These are phyloP conservation scores for Hemaris fuciformis DNA, from an alignment of 2,888 invertebrate genomes.

Conservation along the genomic window DNA sequence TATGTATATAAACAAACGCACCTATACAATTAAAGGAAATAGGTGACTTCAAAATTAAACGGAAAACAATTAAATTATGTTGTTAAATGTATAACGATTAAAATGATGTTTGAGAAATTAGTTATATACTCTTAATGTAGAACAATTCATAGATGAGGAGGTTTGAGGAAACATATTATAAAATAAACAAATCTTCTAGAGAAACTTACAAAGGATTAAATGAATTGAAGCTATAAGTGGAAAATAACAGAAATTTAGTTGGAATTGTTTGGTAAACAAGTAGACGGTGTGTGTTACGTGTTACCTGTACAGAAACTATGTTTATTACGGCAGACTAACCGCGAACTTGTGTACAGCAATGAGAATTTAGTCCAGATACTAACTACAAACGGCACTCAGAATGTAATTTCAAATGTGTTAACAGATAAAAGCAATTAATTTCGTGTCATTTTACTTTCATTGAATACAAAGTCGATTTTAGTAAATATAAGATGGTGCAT, in stretches of 20 bases:
- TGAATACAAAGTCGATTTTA: not conserved
- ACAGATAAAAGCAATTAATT: constrained; percentile 34
- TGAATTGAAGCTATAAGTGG: not conserved
- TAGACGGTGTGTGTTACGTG: constrained; percentile 46
- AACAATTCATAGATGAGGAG: too few relatives aligned
- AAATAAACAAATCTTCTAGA: not conserved
- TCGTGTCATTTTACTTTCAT: not conserved
- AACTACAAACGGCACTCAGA: constrained; percentile 47
- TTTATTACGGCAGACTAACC: constrained; percentile 65
- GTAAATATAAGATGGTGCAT: not conserved
- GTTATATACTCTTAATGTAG: too few relatives aligned
- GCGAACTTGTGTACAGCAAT: constrained; percentile 58
- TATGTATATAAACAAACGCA: too few relatives aligned
- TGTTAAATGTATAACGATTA: too few relatives aligned
- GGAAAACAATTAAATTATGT: too few relatives aligned
- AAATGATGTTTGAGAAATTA: too few relatives aligned
- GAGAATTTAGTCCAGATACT: constrained; percentile 63
- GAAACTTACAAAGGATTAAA: not conserved
- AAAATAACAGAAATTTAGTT: not conserved
- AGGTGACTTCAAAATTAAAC: too few relatives aligned
- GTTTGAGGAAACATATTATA: too few relatives aligned
- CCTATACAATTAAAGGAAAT: not conserved
- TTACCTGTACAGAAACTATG: constrained; percentile 73
- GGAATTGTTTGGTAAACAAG: constrained; percentile 11
- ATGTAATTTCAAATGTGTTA: constrained; percentile 45